Conservation (phyloP, 2,797 vertebrate genomes). For the Gymnopithys bicolor region DNA sequence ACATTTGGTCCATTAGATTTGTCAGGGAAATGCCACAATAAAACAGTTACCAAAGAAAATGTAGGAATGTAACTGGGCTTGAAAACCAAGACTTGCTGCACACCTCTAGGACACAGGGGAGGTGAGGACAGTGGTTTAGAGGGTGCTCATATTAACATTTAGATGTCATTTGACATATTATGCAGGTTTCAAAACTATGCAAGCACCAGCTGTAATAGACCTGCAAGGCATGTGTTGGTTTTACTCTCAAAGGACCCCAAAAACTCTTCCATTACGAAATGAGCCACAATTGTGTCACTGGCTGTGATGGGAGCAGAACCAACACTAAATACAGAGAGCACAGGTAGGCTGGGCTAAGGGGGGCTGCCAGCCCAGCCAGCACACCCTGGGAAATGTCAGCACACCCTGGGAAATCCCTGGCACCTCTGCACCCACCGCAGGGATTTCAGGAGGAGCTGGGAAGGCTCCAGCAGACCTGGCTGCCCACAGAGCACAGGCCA, state of each 20-base stretch:
- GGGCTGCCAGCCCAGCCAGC: background rate
- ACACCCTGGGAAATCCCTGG: background rate
- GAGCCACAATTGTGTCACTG: background rate
- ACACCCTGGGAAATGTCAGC: background rate
- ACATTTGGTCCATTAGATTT: background rate
- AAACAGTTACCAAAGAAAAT: background rate
- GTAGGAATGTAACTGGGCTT: background rate
- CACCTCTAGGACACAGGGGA: background rate
- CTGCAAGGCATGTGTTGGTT: accelerated
- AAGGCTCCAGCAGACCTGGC: background rate
- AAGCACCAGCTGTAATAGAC: background rate
- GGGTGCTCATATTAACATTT: background rate
- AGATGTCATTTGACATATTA: background rate
- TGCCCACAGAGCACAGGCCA: background rate
- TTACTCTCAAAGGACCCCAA: background rate
- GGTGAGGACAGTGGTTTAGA: background rate
- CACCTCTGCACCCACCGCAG: background rate
- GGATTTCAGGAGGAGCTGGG: background rate
- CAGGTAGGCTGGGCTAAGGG: background rate
- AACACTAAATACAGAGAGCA: background rate
- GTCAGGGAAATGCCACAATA: background rate
- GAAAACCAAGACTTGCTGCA: background rate
- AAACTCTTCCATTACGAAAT: background rate
- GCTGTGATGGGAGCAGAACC: background rate
- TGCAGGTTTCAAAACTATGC: background rate